Evolutionary conservation across 2,113 vertebrate species (phyloP), one percentile per base, ranked within the genome.

Genomic region (Macrotus californicus): DNA sequence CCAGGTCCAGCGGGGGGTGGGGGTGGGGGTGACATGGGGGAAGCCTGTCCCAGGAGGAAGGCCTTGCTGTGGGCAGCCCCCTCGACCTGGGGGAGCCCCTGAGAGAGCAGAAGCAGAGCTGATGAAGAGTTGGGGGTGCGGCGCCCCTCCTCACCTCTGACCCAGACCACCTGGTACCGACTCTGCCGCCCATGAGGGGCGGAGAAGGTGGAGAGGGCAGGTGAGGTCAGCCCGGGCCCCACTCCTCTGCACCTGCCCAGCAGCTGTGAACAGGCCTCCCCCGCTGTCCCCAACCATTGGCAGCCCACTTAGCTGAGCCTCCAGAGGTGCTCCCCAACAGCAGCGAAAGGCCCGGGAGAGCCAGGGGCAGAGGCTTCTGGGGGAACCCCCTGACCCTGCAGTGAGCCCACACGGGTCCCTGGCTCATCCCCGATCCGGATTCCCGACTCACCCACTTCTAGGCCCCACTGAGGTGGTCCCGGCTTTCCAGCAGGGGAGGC

Each of bases 361-460:
- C 5, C 5, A 10, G 67, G 64, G 61, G n/a, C 43, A 81, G 46
- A 80, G 75, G 13, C 39, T 72, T 6, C 67, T 29, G 39, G 34
- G 64, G 84, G 34, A 22, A 22, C 69, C 7, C 43, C 54, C 2
- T n/a, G n/a, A n/a, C 12, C 34, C 19, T 21, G n/a, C 56, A 15
- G n/a, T 2, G 29, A 54, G 50, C 89, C 39, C 2, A 19, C 3
- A 16, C 0, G 6, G 84, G 16, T 31, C 76, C 4, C 39, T 1
- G 16, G n/a, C 12, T 6, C 6, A 43, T 18, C 41, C 64, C 46
- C 8, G 15, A 1, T 14, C 7, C 31, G 0, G 0, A 36, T 3
- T 48, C 52, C 66, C 34, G 6, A 31, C 46, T 6, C 19, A 39
- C 39, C 10, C 39, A 13, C 11, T 18, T 56, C 21, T 18, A 67